Evolutionary conservation across 1,140 invertebrate species (phyloP), one percentile per base, ranked within the genome.

Genomic region (Lepidostoma basale): DNA sequence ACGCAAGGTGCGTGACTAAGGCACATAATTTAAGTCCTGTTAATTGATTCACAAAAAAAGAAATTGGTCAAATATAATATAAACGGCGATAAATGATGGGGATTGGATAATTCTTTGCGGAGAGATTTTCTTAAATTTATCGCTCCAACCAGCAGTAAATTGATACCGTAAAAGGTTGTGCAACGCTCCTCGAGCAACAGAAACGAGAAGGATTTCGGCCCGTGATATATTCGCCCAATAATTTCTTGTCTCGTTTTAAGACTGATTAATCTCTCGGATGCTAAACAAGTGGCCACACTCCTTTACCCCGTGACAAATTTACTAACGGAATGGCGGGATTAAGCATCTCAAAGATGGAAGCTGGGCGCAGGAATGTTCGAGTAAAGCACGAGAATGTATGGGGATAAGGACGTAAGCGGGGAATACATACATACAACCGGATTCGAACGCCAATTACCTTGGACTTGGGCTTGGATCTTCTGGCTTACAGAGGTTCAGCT

Each of bases 11-110:
- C 52, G 22, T 56, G 52, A 36, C 52, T 33, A 56, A 30, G 52
- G 28, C 9, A 28, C 52, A 56, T 56, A 33, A 56, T 56, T 56
- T 56, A 39, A 56, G 23, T 22, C 28, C 18, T 33, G 52, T 56
- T 56, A 56, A 56, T 56, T 56, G 52, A 56, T 33, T 56, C 8
- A n/a, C n/a, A 10, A 56, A 36, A 56, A 56, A 56, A 56, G 26
- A 56, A 39, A 36, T 9, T n/a, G n/a, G n/a, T n/a, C n/a, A n/a
- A n/a, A n/a, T n/a, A n/a, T n/a, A n/a, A 36, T 33, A 56, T 28
- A 56, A 56, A 56, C 23, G 18, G 18, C 44, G 23, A 47, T 47
- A 47, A 47, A 36, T 56, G 30, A 28, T 1, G 23, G 22, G 16
- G 16, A 20, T 39, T 18, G 28, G 30, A 12, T 49, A 10, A 22